Evolutionary conservation across 2,888 invertebrate genomes (phyloP), one percentile per base, ranked within the genome.

Genomic region (Podotricha telesiphe): DNA sequence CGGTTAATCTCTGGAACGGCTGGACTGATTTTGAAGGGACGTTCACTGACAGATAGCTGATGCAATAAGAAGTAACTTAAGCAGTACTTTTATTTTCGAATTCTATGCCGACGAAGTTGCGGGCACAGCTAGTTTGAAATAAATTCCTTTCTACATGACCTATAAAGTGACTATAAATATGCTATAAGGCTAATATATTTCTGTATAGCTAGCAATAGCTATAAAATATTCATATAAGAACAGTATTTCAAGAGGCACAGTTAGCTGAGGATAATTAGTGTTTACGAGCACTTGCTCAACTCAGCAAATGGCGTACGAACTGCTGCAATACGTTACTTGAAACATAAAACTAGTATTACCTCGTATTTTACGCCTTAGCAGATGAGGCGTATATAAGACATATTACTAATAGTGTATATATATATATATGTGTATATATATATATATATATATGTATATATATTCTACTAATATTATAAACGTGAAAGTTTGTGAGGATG

Each of bases 271-370:
- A 64, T 68, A 68, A 56, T 68, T 64, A 64, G 48, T 48, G 58
- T 64, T 68, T 64, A 68, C 64, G 68, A 68, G 58, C 64, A 40
- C 67, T 53, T 53, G 45, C 70, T 64, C 62, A 67, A 68, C 68
- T 68, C 63, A 48, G 56, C 63, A 64, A 68, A 68, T 63, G 56
- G 56, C 28, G 48, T 63, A 68, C 63, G 63, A 68, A 17, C 63
- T 53, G 47, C 63, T 62, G 53, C 47, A 55, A 61, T 62, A 63
- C 40, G 61, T 48, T 56, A 56, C 55, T 61, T 40, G 42, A 48
- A 40, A 56, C 68, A 68, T 68, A 56, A 68, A 68, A 58, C 56
- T 56, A 42, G 28, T 56, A 63, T 56, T 68, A 47, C 37, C 47
- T 55, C 37, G 63, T 63, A 63, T 40, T 40, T 56, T 28, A 50